phyloP scores from a whole-genome alignment of 1,140 invertebrate species.

The Formica exsecta region DNA sequence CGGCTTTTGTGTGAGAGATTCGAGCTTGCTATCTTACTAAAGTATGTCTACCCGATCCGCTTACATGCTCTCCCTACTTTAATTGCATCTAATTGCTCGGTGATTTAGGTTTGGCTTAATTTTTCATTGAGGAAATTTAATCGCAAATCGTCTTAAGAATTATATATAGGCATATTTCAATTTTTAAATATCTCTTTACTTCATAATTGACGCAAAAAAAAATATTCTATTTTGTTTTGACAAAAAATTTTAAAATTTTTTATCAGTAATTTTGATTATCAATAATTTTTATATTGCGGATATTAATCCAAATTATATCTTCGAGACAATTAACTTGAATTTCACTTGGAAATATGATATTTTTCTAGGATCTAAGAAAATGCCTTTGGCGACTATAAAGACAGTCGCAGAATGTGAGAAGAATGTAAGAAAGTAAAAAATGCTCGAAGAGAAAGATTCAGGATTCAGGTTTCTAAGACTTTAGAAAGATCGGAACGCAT shows the following conservation, averaged over 20 bases:
- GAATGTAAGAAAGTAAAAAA: conserved; percentile 31
- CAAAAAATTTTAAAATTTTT: background rate
- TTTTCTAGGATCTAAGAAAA: background rate
- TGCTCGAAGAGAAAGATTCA: background rate
- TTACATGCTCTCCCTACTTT: conserved; percentile 15
- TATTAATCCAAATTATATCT: conserved; percentile 11
- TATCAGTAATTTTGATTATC: background rate
- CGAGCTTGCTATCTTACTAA: conserved; percentile 21
- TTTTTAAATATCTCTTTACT: background rate
- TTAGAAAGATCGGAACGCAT: conserved; percentile 21
- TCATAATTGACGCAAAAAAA: background rate
- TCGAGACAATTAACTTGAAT: background rate
- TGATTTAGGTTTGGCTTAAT: background rate
- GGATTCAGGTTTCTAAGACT: conserved; percentile 33
- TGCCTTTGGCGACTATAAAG: background rate
- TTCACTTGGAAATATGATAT: background rate
- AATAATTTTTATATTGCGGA: background rate
- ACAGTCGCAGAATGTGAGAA: background rate
- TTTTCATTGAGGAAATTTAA: background rate
- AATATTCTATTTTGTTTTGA: background rate
- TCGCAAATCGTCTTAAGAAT: background rate
- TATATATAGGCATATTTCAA: background rate
- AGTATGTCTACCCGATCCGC: conserved; percentile 31
- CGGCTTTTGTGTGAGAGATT: conserved; percentile 12
- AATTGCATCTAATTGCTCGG: conserved; percentile 45